Evolutionary conservation across 2,888 invertebrate species (phyloP), one percentile per base, ranked within the genome.

Genomic region (Limenitis camilla): DNA sequence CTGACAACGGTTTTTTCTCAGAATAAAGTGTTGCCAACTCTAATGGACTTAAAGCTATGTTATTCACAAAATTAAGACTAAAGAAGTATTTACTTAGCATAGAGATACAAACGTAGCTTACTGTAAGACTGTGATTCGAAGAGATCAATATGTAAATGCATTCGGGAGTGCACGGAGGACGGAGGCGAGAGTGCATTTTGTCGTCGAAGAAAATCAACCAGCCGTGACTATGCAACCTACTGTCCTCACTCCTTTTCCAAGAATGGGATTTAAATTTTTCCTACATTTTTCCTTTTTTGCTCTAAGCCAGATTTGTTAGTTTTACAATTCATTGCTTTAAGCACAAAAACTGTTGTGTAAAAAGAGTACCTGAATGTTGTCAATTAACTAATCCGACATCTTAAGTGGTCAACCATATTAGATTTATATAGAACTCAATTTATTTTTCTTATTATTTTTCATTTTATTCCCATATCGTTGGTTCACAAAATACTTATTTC

Each of bases 101-200:
- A 19, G 19, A 19, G 19, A 19, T 19, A 19, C 19, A 19, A 19
- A 19, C 19, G 19, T 19, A 19, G 69, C 72, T 70, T 71, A 71
- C 69, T 69, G 69, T 71, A 71, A 58, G 66, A 69, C 70, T 74
- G 72, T 75, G 81, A 81, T 81, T 79, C 74, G 63, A 64, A 75
- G 11, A 49, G 76, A 79, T 82, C 81, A 68, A 72, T 71, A 81
- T 78, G 74, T 65, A 68, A 72, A 76, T 78, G 71, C 71, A 62
- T 70, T 69, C 69, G 65, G 71, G 76, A 79, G 72, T 76, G 76
- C 71, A 68, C 71, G 67, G 71, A 76, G 52, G 35, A 68, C 44
- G 68, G 64, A 70, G 72, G 74, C 76, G 77, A 72, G 78, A 81
- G 81, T 82, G 81, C 81, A 81, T 81, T 81, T 80, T 80, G 80